Evolutionary conservation across 1,140 invertebrate genomes (phyloP).

Genomic region (Drosophila cardini): DNA sequence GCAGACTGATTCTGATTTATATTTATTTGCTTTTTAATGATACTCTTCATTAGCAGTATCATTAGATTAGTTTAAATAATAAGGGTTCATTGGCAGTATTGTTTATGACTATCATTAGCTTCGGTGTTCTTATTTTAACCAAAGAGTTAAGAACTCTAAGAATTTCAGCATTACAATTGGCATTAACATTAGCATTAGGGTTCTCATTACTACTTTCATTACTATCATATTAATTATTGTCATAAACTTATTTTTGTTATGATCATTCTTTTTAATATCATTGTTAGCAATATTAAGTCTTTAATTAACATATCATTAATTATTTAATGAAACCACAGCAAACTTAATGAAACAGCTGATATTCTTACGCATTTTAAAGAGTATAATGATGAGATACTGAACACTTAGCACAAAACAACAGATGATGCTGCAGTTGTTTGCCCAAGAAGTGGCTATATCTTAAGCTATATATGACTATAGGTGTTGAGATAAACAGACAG

Average conservation of each 20-base stretch:
- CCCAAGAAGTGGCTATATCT: conserved; percentile 1
- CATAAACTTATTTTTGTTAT: too few species aligned
- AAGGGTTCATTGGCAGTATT: neutral
- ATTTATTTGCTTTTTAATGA: too few species aligned
- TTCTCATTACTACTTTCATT: neutral
- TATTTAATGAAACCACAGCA: neutral
- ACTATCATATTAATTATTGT: too few species aligned
- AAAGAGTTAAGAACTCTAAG: neutral
- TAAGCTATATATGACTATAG: neutral
- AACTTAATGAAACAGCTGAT: neutral
- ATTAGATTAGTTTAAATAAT: too few species aligned
- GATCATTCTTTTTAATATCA: neutral
- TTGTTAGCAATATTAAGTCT: too few species aligned
- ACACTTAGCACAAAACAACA: conserved; percentile 8
- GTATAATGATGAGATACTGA: conserved; percentile 31
- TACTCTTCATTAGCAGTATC: neutral
- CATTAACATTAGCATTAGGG: neutral
- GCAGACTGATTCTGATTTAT: neutral
- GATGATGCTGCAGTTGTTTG: conserved; percentile 13
- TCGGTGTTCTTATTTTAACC: neutral
- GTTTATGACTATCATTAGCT: neutral
- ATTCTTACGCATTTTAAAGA: neutral
- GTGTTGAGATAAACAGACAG: conserved; percentile 46
- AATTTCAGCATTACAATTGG: neutral
- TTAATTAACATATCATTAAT: neutral